These are phyloP conservation scores for Magallana ariakensis DNA, from an alignment of 1,140 invertebrate species.

Conservation along the genomic window DNA sequence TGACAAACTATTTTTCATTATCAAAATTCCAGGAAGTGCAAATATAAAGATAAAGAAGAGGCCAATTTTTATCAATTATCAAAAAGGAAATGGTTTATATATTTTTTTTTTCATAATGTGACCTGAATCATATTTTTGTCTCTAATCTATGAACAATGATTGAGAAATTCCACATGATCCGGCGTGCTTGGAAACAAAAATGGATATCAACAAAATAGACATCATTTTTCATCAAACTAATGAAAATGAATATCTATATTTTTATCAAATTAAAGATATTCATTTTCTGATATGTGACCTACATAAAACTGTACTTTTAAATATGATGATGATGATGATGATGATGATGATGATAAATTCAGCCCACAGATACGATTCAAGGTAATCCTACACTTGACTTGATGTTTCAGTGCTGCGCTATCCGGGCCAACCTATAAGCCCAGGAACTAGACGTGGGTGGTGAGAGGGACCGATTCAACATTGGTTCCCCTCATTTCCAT, in stretches of 20 bases:
- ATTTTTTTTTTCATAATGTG: too few relatives aligned
- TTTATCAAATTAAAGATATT: too few relatives aligned
- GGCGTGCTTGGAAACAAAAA: too few relatives aligned
- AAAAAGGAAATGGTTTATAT: background rate
- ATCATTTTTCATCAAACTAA: too few relatives aligned
- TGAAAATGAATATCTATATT: too few relatives aligned
- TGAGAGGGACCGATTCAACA: background rate
- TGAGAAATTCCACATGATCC: too few relatives aligned
- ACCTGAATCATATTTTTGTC: too few relatives aligned
- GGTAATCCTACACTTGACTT: background rate
- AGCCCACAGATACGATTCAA: background rate
- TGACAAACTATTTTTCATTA: background rate
- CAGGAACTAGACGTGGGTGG: conserved; percentile 24
- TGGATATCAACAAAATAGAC: too few relatives aligned
- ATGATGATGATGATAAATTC: background rate
- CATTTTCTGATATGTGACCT: too few relatives aligned
- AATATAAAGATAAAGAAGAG: background rate
- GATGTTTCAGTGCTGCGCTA: background rate
- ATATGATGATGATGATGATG: too few relatives aligned
- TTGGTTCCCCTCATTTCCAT: background rate
- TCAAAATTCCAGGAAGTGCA: conserved; percentile 14
- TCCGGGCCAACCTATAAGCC: background rate
- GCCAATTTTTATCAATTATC: background rate
- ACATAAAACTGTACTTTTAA: too few relatives aligned
- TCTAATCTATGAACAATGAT: too few relatives aligned